Conservation (phyloP, 2,113 vertebrate genomes). For the Otis tarda region DNA sequence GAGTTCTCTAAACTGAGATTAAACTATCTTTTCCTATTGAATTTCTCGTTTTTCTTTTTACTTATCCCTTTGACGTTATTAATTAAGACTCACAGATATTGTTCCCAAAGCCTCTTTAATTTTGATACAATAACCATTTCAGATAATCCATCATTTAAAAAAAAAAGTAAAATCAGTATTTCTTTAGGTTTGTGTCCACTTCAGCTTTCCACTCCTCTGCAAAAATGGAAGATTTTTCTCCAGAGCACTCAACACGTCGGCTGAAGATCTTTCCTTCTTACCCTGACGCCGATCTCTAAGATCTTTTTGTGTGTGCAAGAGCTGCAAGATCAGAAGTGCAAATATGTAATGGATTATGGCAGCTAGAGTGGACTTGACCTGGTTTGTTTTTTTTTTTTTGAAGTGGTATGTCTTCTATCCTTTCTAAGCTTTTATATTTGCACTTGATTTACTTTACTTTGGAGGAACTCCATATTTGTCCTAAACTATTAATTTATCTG, state of each 20-base stretch:
- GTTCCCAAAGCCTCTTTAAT: not conserved
- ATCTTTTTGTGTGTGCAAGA: not conserved
- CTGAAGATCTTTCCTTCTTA: not conserved
- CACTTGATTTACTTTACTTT: not conserved
- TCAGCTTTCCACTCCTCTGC: not conserved
- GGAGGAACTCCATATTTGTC: not conserved
- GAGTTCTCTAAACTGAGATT: not conserved
- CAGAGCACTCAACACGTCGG: not conserved
- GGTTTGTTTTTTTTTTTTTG: accelerated
- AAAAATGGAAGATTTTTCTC: not conserved
- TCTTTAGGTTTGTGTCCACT: not conserved
- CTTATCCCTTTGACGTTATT: not conserved
- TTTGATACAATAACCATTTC: not conserved
- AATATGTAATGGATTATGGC: not conserved
- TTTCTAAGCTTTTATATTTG: not conserved
- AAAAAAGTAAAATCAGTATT: not conserved
- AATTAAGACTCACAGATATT: not conserved
- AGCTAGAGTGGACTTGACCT: not conserved
- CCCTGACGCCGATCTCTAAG: not conserved
- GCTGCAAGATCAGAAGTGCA: not conserved
- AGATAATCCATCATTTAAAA: not conserved
- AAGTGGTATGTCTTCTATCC: not conserved
- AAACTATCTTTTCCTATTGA: not conserved
- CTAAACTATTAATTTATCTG: not conserved
- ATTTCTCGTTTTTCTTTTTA: not conserved